A percentile compares a stretch with the other conserved stretches of the same genome.
phyloP scores from a whole-genome alignment of 1,140 invertebrate genomes.

The Oryzaephilus surinamensis region DNA sequence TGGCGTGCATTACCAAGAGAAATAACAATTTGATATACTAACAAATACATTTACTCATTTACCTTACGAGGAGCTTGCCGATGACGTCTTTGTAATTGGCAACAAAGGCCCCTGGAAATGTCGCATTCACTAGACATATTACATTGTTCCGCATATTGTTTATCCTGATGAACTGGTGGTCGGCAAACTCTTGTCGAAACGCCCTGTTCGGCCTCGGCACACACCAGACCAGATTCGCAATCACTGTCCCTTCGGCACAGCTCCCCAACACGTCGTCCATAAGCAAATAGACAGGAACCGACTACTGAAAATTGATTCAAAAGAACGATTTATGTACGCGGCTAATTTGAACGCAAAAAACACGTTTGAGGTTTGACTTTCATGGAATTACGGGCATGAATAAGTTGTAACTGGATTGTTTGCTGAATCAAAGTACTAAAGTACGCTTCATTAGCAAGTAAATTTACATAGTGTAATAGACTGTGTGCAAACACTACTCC shows the following conservation, averaged over 20 bases:
- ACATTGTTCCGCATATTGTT: constrained; percentile 79
- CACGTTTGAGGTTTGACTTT: constrained; percentile 2
- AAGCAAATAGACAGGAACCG: constrained; percentile 60
- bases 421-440: too few relatives aligned
- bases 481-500: too few relatives aligned
- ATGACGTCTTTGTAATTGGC: constrained; percentile 75
- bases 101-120: constrained; percentile 73
- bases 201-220: constrained; percentile 43
- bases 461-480: too few relatives aligned
- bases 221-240: constrained; percentile 63
- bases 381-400: too few relatives aligned
- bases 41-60: constrained; percentile 11
- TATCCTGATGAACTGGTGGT: constrained; percentile 58
- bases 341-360: too few relatives aligned
- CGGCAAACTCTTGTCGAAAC: constrained; percentile 58
- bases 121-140: constrained; percentile 75
- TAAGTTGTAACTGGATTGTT: too few relatives aligned
- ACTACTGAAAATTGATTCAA: constrained; percentile 42
- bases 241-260: constrained; percentile 61
- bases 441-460: too few relatives aligned
- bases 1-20: neutral
- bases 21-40: neutral
- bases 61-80: constrained; percentile 73
- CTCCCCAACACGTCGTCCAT: constrained; percentile 62
- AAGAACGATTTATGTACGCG: too few relatives aligned